phyloP scores from a whole-genome alignment of 2,888 invertebrate species.

The Tethea ocularis region DNA sequence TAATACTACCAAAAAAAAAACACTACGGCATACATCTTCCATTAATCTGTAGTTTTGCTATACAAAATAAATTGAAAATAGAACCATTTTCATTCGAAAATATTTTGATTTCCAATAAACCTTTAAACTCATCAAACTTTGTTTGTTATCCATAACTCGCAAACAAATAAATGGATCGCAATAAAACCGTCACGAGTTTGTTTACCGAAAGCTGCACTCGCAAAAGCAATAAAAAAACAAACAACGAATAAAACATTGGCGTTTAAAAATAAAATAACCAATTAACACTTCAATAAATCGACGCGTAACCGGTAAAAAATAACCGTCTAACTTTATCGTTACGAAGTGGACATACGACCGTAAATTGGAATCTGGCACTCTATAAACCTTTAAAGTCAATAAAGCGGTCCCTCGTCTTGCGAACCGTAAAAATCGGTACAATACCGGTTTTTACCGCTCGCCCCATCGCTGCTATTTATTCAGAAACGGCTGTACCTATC shows the following conservation, averaged over 20 bases:
- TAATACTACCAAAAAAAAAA: too few relatives aligned
- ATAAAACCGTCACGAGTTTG: not conserved
- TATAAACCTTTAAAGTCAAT: conserved; percentile 75
- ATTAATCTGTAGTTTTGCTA: too few relatives aligned
- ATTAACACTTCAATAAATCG: conserved; percentile 32
- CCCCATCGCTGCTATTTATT: conserved; percentile 24
- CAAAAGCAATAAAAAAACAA: not conserved
- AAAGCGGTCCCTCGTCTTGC: conserved; percentile 62
- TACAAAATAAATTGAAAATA: not conserved
- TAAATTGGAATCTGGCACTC: conserved; percentile 69
- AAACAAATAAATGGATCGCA: not conserved
- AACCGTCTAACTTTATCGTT: conserved; percentile 55
- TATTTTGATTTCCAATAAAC: not conserved
- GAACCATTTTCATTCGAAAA: not conserved
- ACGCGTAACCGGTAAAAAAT: conserved; percentile 28
- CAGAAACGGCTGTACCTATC: conserved; percentile 11
- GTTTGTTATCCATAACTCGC: not conserved
- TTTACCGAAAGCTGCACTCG: not conserved
- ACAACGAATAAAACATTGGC: conserved; percentile 19
- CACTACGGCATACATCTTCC: too few relatives aligned
- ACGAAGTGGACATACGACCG: conserved; percentile 39
- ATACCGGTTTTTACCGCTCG: conserved; percentile 47
- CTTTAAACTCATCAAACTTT: not conserved
- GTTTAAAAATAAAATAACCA: conserved; percentile 38
- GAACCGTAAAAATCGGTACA: conserved; percentile 62